Evolutionary conservation across 2,888 invertebrate species (phyloP), one percentile per base, ranked within the genome.

Genomic region (Cyclophora albipunctata): DNA sequence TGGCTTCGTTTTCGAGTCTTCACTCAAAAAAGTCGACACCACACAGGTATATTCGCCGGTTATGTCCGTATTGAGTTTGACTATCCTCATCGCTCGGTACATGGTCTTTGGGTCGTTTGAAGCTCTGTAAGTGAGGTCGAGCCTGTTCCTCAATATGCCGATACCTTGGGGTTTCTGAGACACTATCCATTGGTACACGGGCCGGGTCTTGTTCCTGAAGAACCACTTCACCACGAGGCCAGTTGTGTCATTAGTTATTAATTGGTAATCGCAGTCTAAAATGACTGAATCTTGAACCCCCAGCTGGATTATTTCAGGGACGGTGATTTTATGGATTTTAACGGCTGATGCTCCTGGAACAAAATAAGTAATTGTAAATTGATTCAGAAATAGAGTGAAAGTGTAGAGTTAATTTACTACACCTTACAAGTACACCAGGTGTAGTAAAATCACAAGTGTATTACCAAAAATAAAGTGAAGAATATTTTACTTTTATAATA

Each of bases 131-230:
- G 89, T 87, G 50, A 93, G 83, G 75, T 95, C 93, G 46, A 94
- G 84, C 40, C 91, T 73, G 34, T 83, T 82, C 50, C 88, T 76
- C 51, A 89, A 62, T 46, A 88, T 84, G 3, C 92, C 93, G 64
- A 93, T 85, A 50, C 91, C 92, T 67, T 92, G 92, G 0, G 94
- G 93, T 56, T 90, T 89, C 59, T 91, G 89, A 2, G 91, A 90
- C 33, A 91, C 92, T 54, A 95, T 94, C 94, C 95, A 95, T 76
- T 95, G 94, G 75, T 95, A 95, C 47, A 95, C 92, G 4, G 92
- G 91, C 51, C 91, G 84, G 2, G 90, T 88, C 71, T 90, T 91
- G 69, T 92, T 91, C 73, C 91, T 92, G 69, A 92, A 91, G 78
- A 91, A 94, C 95, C 95, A 95, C 80, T 95, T 94, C 37, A 95